Evolutionary conservation across 92 coral and sea anemone species (phyloP), one percentile per base, ranked within the genome.

Genomic region (Epizoanthus stellaris): DNA sequence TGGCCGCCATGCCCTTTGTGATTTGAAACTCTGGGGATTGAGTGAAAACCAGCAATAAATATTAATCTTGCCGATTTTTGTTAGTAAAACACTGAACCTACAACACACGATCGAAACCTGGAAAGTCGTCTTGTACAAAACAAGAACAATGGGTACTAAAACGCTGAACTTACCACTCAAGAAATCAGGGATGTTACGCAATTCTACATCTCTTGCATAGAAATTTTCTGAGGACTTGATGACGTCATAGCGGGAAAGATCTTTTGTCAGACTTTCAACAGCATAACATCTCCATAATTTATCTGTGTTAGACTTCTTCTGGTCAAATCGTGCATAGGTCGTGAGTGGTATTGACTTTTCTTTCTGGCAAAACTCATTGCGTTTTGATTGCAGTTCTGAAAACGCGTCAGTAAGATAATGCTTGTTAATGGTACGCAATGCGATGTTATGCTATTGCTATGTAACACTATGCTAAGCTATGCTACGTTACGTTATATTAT

Each of bases 341-440:
- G 1, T 67, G 16, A 34, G 72, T 15, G 38, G 49, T 67, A 36
- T 13, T 12, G 42, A 25, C 21, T 3, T 9, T 16, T 67, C 0
- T 67, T 67, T 15, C 17, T 67, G 72, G 40, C 72, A 67, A 36
- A 12, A 36, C 47, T 67, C 72, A 23, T 36, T 43, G 19, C 72
- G 72, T 67, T 67, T 67, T 36, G 49, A 10, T 67, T 67, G 72
- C 8, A 67, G 72, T 67, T 67, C 72, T 67, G 72, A 67, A 67
- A 67, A 67, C 7, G 14, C 1, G 10, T 61, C 66, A 61, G 66
- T 61, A 61, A 61, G 19, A 61, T 6, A 17, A 61, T 61, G 25
- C 1, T 38, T 10, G 5, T 10, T 12, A 30, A 65, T 14, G 20
- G 4, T 5, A 25, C 70, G 15, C 0, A 10, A 65, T 15, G 15